Evolutionary conservation across 2,888 invertebrate genomes (phyloP).

Genomic region (Chalcosyrphus nemorum): DNA sequence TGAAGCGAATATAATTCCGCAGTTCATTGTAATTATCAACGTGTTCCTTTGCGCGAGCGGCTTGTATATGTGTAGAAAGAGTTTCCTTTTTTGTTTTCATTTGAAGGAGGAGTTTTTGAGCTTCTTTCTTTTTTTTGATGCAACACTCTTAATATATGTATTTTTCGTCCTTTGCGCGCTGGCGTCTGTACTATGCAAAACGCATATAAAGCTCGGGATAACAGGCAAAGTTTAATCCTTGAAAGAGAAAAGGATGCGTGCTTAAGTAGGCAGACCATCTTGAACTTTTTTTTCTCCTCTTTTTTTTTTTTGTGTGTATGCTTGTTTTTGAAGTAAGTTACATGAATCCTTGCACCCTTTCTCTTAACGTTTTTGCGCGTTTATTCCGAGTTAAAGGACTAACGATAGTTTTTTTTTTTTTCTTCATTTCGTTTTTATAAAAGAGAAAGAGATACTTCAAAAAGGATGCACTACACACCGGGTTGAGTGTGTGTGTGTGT

Average conservation of each 20-base stretch:
- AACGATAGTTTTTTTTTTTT: slow-evolving; percentile 59
- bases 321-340: slow-evolving; percentile 60
- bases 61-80: background rate
- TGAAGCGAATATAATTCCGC: slow-evolving; percentile 37
- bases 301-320: slow-evolving; percentile 15
- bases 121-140: slow-evolving; percentile 3
- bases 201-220: slow-evolving; percentile 34
- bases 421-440: slow-evolving; percentile 21
- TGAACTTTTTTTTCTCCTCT: slow-evolving; percentile 53
- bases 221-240: slow-evolving; percentile 65
- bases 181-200: slow-evolving; percentile 17
- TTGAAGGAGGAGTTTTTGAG: background rate
- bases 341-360: slow-evolving; percentile 53
- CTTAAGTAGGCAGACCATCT: slow-evolving; percentile 78
- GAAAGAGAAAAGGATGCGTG: slow-evolving; percentile 77
- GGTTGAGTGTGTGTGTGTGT: slow-evolving; percentile 8
- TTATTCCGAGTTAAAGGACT: slow-evolving; percentile 59
- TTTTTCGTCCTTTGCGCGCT: slow-evolving; percentile 33
- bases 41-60: background rate
- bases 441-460: slow-evolving; percentile 35
- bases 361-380: slow-evolving; percentile 45
- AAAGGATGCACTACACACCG: slow-evolving; percentile 31
- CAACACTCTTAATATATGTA: slow-evolving; percentile 8
- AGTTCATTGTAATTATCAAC: slow-evolving; percentile 53
- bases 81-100: background rate